Evolutionary conservation across 2,888 invertebrate genomes (phyloP).

Genomic region (Eupithecia centaureata): DNA sequence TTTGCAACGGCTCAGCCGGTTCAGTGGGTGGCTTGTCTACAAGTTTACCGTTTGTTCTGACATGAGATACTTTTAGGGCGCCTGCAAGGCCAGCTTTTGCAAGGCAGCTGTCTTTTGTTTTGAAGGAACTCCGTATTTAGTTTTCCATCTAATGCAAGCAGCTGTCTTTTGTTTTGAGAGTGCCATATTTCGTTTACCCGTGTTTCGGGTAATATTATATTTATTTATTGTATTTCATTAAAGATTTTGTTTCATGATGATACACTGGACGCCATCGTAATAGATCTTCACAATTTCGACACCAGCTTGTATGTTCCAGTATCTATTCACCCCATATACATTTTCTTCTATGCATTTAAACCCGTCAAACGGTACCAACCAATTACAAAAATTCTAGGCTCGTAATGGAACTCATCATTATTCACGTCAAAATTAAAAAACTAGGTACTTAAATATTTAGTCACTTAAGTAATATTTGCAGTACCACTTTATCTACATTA

Average conservation of each 20-base stretch:
- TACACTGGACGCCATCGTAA: background rate
- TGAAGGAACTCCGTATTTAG: background rate
- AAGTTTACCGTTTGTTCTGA: slow-evolving; percentile 22
- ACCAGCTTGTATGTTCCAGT: background rate
- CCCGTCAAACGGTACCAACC: background rate
- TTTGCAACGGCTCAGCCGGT: slow-evolving; percentile 66
- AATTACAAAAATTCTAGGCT: background rate
- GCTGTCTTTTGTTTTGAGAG: background rate
- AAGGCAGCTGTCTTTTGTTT: slow-evolving; percentile 1
- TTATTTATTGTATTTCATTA: too few relatives aligned
- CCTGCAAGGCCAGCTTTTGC: slow-evolving; percentile 6
- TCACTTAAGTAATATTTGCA: background rate
- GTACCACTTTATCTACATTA: background rate
- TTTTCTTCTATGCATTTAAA: background rate
- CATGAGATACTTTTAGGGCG: slow-evolving; percentile 11
- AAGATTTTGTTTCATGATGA: background rate
- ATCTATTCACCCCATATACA: background rate
- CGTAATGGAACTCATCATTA: background rate
- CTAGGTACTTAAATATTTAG: background rate
- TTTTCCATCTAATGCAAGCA: background rate
- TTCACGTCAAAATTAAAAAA: background rate
- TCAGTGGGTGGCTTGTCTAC: slow-evolving; percentile 60
- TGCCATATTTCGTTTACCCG: background rate
- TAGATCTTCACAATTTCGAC: background rate
- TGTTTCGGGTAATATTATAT: background rate